Conservation (phyloP, 1,140 invertebrate genomes). For the Vanessa atalanta region DNA sequence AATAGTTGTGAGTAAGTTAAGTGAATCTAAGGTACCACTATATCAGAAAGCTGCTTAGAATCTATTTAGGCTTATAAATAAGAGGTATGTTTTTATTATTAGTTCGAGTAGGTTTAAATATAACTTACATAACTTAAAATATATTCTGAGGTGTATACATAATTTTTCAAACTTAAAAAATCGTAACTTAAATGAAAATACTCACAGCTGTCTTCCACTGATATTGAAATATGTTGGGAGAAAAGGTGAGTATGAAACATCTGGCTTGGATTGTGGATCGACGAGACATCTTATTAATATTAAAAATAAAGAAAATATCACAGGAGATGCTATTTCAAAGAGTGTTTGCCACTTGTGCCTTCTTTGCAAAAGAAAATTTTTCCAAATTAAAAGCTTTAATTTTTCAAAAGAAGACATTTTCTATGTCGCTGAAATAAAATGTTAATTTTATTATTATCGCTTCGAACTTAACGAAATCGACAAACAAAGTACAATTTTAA, state of each 20-base stretch:
- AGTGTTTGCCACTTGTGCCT: conserved; percentile 88
- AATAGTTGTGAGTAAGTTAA: too few species aligned
- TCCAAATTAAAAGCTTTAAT: conserved; percentile 89
- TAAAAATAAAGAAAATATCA: conserved; percentile 88
- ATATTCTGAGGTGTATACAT: too few species aligned
- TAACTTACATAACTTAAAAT: too few species aligned
- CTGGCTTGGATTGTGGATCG: conserved; percentile 72
- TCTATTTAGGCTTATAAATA: neutral
- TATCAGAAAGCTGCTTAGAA: too few species aligned
- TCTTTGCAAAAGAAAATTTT: conserved; percentile 90
- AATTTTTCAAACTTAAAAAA: too few species aligned
- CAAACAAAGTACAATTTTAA: neutral
- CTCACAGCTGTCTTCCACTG: conserved; percentile 67
- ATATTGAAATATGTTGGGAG: conserved; percentile 72
- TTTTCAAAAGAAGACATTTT: conserved; percentile 79
- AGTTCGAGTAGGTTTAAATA: too few species aligned
- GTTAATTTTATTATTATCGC: neutral
- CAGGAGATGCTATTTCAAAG: conserved; percentile 86
- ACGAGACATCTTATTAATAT: conserved; percentile 84
- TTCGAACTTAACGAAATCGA: neutral
- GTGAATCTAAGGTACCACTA: too few species aligned
- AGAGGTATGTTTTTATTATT: neutral
- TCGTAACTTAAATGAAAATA: conserved; percentile 28
- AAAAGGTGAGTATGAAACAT: conserved; percentile 63
- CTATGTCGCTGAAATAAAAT: conserved; percentile 38